These are phyloP conservation scores for Bombyx huttoni DNA, from an alignment of 2,888 invertebrate species.

Conservation along the genomic window DNA sequence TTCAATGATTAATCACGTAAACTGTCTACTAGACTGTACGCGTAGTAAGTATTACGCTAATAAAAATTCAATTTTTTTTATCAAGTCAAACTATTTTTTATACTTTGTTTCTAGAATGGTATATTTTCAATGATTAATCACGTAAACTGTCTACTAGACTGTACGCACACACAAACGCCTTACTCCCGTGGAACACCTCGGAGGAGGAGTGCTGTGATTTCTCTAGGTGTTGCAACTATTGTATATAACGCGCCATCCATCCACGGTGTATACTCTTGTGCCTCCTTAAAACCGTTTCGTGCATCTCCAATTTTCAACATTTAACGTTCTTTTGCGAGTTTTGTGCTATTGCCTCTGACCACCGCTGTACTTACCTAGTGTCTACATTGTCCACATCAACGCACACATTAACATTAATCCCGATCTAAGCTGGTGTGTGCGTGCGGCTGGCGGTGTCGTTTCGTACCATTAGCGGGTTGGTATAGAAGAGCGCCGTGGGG, in stretches of 20 bases:
- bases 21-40: no score
- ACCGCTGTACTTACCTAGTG: background rate
- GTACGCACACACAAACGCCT: no score
- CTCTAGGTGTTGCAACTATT: background rate
- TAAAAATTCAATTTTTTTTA: no score
- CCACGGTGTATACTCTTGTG: background rate
- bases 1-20: no score
- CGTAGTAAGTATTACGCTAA: no score
- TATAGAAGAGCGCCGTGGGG: slow-evolving; percentile 41
- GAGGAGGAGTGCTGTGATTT: background rate
- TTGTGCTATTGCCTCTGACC: background rate
- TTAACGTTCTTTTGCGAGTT: background rate
- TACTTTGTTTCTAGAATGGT: no score
- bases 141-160: no score
- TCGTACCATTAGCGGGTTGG: slow-evolving; percentile 56
- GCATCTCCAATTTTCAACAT: background rate
- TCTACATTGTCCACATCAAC: background rate
- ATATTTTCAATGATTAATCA: no score
- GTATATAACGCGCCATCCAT: background rate
- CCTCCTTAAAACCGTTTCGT: background rate
- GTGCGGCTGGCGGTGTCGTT: slow-evolving; percentile 16
- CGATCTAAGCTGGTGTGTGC: slow-evolving; percentile 2
- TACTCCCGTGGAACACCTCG: background rate
- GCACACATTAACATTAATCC: background rate
- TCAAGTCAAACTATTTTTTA: no score